Percentiles rank a stretch among this genome's conserved stretches.
Evolutionary conservation across 2,888 invertebrate species (phyloP).

Genomic region (Slavum lentiscoides): DNA sequence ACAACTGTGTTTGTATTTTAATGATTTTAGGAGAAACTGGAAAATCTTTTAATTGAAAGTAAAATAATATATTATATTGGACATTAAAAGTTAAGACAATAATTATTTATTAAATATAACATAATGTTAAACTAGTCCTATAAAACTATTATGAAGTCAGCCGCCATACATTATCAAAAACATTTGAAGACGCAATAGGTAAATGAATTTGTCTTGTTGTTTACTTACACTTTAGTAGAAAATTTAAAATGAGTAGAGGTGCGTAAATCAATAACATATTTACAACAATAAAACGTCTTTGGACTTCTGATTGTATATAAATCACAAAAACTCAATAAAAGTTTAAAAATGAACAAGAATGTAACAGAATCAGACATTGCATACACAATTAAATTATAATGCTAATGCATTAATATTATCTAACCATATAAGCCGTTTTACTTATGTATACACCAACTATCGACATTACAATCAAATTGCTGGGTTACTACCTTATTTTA

Average conservation of each 20-base stretch:
- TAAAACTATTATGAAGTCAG: background rate
- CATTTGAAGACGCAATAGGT: background rate
- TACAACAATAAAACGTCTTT: conserved; percentile 3
- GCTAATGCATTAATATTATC: too few relatives aligned
- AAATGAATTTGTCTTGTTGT: background rate
- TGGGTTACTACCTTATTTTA: too few relatives aligned
- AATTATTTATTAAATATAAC: too few relatives aligned
- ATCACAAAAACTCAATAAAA: conserved; percentile 7
- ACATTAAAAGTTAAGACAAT: too few relatives aligned
- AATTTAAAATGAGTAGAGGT: background rate
- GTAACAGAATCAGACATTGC: background rate
- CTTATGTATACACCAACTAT: too few relatives aligned
- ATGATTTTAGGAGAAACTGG: too few relatives aligned
- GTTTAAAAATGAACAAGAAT: background rate
- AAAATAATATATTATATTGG: too few relatives aligned
- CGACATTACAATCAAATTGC: too few relatives aligned
- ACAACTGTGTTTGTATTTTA: too few relatives aligned
- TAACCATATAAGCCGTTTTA: too few relatives aligned
- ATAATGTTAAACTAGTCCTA: background rate
- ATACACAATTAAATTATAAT: too few relatives aligned
- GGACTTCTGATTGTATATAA: conserved; percentile 11
- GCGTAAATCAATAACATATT: conserved; percentile 4
- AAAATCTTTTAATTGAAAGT: too few relatives aligned
- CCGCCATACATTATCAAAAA: background rate
- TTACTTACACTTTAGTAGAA: conserved; percentile 2